Evolutionary conservation across 2,113 vertebrate species (phyloP).

Genomic region (Rhizomys pruinosus): DNA sequence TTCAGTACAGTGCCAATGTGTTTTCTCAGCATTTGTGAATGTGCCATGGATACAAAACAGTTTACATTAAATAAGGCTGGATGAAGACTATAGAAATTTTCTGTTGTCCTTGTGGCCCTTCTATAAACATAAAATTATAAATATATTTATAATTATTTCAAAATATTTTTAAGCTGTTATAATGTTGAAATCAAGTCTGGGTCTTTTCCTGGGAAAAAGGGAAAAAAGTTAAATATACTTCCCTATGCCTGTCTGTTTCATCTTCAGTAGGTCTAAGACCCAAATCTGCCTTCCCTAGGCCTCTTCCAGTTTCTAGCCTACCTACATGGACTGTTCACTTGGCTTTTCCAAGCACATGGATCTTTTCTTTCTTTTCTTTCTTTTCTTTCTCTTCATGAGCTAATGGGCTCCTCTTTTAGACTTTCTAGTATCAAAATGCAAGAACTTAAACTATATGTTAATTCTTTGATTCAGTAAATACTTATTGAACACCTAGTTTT

Average conservation of each 20-base stretch:
- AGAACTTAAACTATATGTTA: background rate
- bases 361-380: slow-evolving; percentile 2
- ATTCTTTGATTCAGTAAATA: slow-evolving; percentile 43
- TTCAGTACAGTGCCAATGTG: background rate
- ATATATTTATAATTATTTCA: slow-evolving; percentile 1
- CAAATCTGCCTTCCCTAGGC: background rate
- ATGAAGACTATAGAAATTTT: background rate
- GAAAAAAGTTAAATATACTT: background rate
- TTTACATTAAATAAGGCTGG: background rate
- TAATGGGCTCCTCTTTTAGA: background rate
- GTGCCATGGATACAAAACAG: background rate
- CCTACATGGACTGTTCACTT: background rate
- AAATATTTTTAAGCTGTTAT: background rate
- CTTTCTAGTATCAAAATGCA: background rate
- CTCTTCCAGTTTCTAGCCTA: background rate
- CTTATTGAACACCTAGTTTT: slow-evolving; percentile 17
- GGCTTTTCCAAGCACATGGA: background rate
- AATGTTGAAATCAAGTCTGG: background rate
- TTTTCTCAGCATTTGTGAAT: background rate
- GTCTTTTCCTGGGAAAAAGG: background rate
- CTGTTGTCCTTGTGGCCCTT: background rate
- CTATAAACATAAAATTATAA: slow-evolving; percentile 14
- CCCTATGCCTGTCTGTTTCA: no score
- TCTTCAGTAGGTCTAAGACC: background rate
- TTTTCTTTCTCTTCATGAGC: background rate